Evolutionary conservation across 2,888 invertebrate species (phyloP), one percentile per base, ranked within the genome.

Genomic region (Nemotelus nigrinus): DNA sequence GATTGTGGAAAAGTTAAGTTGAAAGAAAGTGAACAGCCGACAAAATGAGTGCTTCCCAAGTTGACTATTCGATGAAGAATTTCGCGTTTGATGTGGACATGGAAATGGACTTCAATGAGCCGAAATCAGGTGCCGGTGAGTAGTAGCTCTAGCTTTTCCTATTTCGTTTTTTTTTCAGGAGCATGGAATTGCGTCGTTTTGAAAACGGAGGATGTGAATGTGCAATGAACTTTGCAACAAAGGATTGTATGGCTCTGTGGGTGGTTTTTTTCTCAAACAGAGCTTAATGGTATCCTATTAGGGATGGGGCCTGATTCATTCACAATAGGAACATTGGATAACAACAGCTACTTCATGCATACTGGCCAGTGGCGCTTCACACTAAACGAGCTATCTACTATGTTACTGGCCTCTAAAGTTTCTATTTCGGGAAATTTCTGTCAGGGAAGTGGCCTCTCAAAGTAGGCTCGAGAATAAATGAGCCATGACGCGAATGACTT

Each of bases 31-130:
- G 10, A 3, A 3, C 8, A 58, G 5, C 3, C 25, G 25, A 43
- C 39, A 39, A 74, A 63, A 74, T 74, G 74, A 74, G 60, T 48
- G 60, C 74, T 6, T 58, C 72, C 57, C 10, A 25, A 2, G 5
- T 43, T 2, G 58, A 72, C 58, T 74, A 74, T 44, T 6, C 74
- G 3, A 85, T 84, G 76, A 84, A 85, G 78, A 86, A 85, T 82
- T 87, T 87, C 81, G 87, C 86, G 72, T 87, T 87, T 80, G 87
- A 87, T 81, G 84, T 85, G 53, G 87, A 87, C 81, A 85, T 87
- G 82, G 87, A 87, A 81, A 84, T 86, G 84, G 85, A 86, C 70
- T 79, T 80, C 25, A 60, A 74, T 53, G 81, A 81, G 25, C 65
- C 77, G 25, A 78, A 70, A 58, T 75, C 78, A 2, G 78, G 77